Base-by-base conservation (phyloP, 2,797 vertebrate genomes). In the Rhabdomys pumilio region DNA sequence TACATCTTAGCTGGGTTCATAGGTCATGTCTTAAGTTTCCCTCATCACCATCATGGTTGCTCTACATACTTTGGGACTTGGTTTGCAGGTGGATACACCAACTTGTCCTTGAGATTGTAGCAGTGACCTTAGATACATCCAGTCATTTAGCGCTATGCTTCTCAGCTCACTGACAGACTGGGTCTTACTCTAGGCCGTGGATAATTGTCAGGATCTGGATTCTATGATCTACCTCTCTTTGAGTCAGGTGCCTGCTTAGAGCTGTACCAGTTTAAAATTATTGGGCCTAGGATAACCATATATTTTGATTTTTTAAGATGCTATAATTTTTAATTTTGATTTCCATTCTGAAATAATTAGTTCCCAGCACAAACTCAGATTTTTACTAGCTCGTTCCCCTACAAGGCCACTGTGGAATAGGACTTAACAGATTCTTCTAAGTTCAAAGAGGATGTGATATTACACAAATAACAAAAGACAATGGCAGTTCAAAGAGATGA, bases 161-260 rank as follows among this genome's bases (percentile, higher is more conserved):
- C 57, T 22, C 82, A 63, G 1, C 41, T 12, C 50, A 3, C 2
- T 3, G 13, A 31, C 11, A 82, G 47, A 9, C 77, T 47, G 50
- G 38, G 3, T 67, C 91, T 41, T 69, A 26, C 12, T 90, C 14
- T 7, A 82, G 79, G 20, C 10, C 38, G 50, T 73, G 11, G 9
- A 5, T 12, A 11, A 11, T 38, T 29, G 14, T 9, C 8, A 67
- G 55, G 22, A 11, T 31, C 80, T 89, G 22, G 14, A 17, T 0
- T 3, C 6, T 29, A 0, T 1, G 3, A 47, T 0, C 5, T 2
- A 12, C 12, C 31, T 72, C 13, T 5, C 4, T 50, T 20, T 26
- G 13, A n/a, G 15, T 9, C 17, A 41, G 7, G 14, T 14, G 22
- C 26, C 17, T 57, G 3, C 17, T 73, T 59, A 2, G 24, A 53